A percentile compares a stretch with the other conserved stretches of the same genome.
phyloP scores from a whole-genome alignment of 2,888 invertebrate genomes.

The Cheilosia pagana region DNA sequence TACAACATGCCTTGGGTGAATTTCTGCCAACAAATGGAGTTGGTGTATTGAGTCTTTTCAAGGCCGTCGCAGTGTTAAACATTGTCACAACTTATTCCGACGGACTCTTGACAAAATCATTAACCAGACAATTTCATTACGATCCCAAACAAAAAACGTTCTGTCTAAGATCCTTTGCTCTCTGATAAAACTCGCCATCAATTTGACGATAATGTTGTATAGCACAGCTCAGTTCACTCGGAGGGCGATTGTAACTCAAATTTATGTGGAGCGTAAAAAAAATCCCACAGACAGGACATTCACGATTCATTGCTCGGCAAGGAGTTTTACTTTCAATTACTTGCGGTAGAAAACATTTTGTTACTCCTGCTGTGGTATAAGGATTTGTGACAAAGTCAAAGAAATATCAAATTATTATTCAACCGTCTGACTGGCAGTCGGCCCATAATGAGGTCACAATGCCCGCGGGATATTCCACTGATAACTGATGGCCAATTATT shows the following conservation, averaged over 20 bases:
- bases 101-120: too few relatives aligned
- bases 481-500: constrained; percentile 2
- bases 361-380: not conserved
- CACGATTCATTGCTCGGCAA: constrained; percentile 56
- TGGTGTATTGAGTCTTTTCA: not conserved
- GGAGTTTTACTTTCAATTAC: constrained; percentile 70
- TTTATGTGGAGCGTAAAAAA: constrained; percentile 27
- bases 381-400: not conserved
- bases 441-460: not conserved
- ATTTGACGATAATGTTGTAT: too few relatives aligned
- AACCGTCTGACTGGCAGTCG: not conserved
- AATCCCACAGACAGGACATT: constrained; percentile 4
- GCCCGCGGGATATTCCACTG: not conserved
- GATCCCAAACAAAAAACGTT: too few relatives aligned
- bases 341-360: constrained; percentile 42
- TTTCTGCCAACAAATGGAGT: not conserved
- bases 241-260: constrained; percentile 51
- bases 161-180: too few relatives aligned
- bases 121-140: too few relatives aligned
- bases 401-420: constrained; percentile 28
- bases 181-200: too few relatives aligned
- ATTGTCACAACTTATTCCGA: too few relatives aligned
- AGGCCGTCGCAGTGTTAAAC: not conserved
- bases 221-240: not conserved
- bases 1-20: not conserved